Evolutionary conservation across 2,797 vertebrate genomes (phyloP), one percentile per base, ranked within the genome.

Genomic region (Micromesistius poutassou): DNA sequence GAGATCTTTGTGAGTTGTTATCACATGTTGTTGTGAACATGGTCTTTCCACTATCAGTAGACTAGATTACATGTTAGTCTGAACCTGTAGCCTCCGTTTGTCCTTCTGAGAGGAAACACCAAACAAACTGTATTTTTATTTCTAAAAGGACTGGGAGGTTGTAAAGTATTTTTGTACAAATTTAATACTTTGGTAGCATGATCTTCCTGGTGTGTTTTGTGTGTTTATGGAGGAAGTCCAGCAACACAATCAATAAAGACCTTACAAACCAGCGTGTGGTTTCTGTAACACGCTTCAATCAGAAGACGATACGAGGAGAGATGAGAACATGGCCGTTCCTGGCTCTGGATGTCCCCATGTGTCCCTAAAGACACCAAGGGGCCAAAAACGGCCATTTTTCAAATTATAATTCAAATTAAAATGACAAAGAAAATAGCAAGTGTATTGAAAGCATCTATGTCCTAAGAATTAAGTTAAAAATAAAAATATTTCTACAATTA

Each of bases 131-230:
- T 98, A 97, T 99, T 97, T 98, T 99, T 98, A 96, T 98, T 98
- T 98, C 33, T 40, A 96, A 95, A 95, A 95, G 96, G 96, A 97
- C 95, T 95, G 96, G 96, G 96, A 96, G 96, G 96, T 90, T 93
- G 96, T 97, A 99, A 99, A 99, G 97, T 99, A 99, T 99, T 99
- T 99, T 99, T 99, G 97, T 99, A 99, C 97, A 98, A 99, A 99
- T 99, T 98, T 98, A 98, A 97, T 99, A 99, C 97, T 99, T 99
- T 99, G 98, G 97, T 98, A 99, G 98, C 98, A 99, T 99, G 97
- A 95, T 95, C 97, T 98, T 98, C 97, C 97, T 98, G 92, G 94
- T 99, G 95, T 95, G 94, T 97, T 97, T 97, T 95, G 90, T 83
- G 87, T 70, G 38, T 50, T 35, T 89, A n/a, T 86, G 90, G 84